Conservation (phyloP, 2,888 invertebrate species). For the Chloroclystis v-ata region DNA sequence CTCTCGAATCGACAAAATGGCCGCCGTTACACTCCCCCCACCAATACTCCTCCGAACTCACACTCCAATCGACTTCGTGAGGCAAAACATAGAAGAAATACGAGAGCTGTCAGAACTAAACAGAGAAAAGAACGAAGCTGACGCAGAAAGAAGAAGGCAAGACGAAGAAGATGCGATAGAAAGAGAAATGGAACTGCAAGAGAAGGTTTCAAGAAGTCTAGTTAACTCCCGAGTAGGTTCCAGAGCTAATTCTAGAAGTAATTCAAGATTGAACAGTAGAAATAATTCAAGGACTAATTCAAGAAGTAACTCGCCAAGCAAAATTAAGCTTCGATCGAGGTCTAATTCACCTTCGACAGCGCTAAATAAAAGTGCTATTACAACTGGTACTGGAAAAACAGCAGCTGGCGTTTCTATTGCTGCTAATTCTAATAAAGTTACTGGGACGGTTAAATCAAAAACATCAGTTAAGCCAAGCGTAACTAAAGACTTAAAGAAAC, state of each 20-base stretch:
- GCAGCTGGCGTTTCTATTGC: background rate
- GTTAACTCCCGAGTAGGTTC: slow-evolving; percentile 41
- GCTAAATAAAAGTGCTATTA: slow-evolving; percentile 5
- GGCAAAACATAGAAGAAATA: slow-evolving; percentile 71
- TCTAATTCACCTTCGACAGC: slow-evolving; percentile 64
- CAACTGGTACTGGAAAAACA: background rate
- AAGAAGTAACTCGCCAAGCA: slow-evolving; percentile 63
- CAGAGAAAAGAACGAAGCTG: slow-evolving; percentile 69
- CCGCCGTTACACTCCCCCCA: slow-evolving; percentile 54
- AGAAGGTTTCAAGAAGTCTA: slow-evolving; percentile 52
- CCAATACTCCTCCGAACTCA: slow-evolving; percentile 53
- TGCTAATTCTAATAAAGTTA: slow-evolving; percentile 1
- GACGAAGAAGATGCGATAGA: slow-evolving; percentile 70
- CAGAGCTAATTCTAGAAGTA: slow-evolving; percentile 26
- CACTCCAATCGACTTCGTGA: slow-evolving; percentile 68
- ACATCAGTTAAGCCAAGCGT: slow-evolving; percentile 34
- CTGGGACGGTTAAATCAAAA: background rate
- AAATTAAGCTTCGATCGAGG: slow-evolving; percentile 60
- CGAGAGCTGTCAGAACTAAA: slow-evolving; percentile 70
- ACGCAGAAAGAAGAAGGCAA: slow-evolving; percentile 59
- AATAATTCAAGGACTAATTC: slow-evolving; percentile 43
- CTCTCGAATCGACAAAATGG: slow-evolving; percentile 66
- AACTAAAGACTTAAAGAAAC: slow-evolving; percentile 49
- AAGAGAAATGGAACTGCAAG: slow-evolving; percentile 68
- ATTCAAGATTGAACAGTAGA: slow-evolving; percentile 33